Evolutionary conservation across 2,888 invertebrate genomes (phyloP), one percentile per base, ranked within the genome.

Genomic region (Zele albiditarsus): DNA sequence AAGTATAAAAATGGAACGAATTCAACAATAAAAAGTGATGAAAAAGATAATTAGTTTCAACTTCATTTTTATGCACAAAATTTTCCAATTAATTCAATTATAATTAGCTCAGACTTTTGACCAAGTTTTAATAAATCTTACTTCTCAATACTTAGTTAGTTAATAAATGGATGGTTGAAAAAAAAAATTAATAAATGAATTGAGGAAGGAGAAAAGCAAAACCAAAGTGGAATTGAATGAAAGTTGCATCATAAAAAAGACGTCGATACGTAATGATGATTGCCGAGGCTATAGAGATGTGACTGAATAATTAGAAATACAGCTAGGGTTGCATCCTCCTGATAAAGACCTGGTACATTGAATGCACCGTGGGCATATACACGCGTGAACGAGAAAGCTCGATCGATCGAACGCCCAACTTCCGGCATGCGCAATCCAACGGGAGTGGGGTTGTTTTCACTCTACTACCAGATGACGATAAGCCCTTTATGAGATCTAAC

Each of bases 331-430:
- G 53, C 20, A 20, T 53, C 8, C 53, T 53, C 20, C 20, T 10
- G 20, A 53, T 53, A 20, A 53, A 53, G 53, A 53, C 20, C 20
- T 53, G 6, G 53, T 53, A 20, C 53, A 53, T 20, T 23, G 6
- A 53, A 20, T 53, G 53, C 20, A 6, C 20, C 25, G n/a, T 46
- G 27, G 60, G 27, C 38, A 38, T 71, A 62, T 58, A 58, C 58
- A 69, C 38, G 38, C 46, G 42, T 42, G 25, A n/a, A 38, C 27
- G 72, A 75, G 79, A 82, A 83, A 82, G 82, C 80, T 81, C 80
- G 76, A 82, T 83, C 83, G 82, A 82, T 83, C 81, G 81, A 79
- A 78, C 79, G 79, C 38, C 53, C 77, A 77, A 82, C 81, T 81
- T 82, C 82, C 82, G 81, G 81, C 80, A 80, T 82, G 82, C 81